phyloP scores from a whole-genome alignment of 2,888 invertebrate species.

The Ormyrus nitidulus region DNA sequence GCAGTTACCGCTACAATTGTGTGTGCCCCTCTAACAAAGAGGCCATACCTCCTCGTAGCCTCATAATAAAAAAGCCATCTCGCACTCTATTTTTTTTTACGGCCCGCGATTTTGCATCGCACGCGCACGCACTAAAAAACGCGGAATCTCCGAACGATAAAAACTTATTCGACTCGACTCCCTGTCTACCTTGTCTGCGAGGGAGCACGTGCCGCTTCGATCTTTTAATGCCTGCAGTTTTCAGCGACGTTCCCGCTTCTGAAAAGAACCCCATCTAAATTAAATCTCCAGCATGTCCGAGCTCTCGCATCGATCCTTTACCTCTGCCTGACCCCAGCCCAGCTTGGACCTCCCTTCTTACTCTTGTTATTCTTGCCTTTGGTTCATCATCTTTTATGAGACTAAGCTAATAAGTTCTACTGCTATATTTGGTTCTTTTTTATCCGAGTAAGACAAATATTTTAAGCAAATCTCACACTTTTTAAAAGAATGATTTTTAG shows the following conservation, averaged over 20 bases:
- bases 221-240: slow-evolving; percentile 57
- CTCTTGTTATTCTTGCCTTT: too few species aligned
- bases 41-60: not conserved
- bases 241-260: not conserved
- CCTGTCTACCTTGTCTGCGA: not conserved
- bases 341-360: too few species aligned
- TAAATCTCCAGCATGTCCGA: slow-evolving; percentile 39
- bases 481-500: too few species aligned
- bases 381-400: too few species aligned
- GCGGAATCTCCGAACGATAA: slow-evolving; percentile 60
- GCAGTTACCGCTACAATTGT: slow-evolving; percentile 50
- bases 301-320: not conserved
- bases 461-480: too few species aligned
- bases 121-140: slow-evolving; percentile 6
- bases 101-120: slow-evolving; percentile 19
- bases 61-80: slow-evolving; percentile 42
- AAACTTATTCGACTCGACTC: slow-evolving; percentile 50
- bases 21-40: slow-evolving; percentile 22
- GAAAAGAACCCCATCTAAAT: slow-evolving; percentile 41
- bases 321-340: not conserved
- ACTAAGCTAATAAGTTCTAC: too few species aligned
- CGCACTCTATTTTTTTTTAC: slow-evolving; percentile 31
- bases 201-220: slow-evolving; percentile 46
- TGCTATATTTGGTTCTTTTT: too few species aligned
- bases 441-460: too few species aligned